Base-by-base conservation (phyloP, 2,888 invertebrate species). In the Cantharis flavilabris region DNA sequence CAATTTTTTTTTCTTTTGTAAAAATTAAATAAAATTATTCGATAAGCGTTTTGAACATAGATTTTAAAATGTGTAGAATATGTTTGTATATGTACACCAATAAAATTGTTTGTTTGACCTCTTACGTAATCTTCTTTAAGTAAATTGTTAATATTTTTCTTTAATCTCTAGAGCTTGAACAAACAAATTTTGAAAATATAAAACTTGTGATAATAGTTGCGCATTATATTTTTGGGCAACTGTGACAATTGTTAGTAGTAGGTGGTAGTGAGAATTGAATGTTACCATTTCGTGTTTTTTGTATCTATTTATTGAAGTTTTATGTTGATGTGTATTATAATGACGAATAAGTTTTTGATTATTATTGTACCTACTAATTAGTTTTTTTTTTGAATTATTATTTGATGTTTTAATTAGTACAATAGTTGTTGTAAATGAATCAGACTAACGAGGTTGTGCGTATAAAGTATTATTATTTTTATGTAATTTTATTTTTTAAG, bases 271-370 rank as follows among this genome's bases (percentile, higher is more conserved):
- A 86, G 85, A 87, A 49, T 84, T 82, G 83, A 81, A 84, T 86
- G 88, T 88, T 88, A 88, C 88, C 88, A 87, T 84, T 85, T 82
- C 85, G 83, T 79, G 80, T 82, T 85, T 81, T 77, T 81, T 80
- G 75, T 83, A 82, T 79, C 80, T 80, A 81, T 78, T 73, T 70
- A 71, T 74, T 80, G 75, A 71, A 76, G 73, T 73, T 79, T 78
- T 75, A 75, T 77, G 69, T 73, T 76, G 73, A 77, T 73, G 78
- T 67, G 76, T 72, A 49, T 49, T 49, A 49, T 49, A 49, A 49
- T 49, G 49, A 49, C 49, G 49, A n/a, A 49, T 49, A 49, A n/a
- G 49, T 49, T 49, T 49, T 7, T 49, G 20, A 33, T 33, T 33
- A 33, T 33, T 49, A 49, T 49, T 49, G n/a, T n/a, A n/a, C n/a